Conservation (phyloP, 2,797 vertebrate genomes). For the Poeciliopsis turneri region DNA sequence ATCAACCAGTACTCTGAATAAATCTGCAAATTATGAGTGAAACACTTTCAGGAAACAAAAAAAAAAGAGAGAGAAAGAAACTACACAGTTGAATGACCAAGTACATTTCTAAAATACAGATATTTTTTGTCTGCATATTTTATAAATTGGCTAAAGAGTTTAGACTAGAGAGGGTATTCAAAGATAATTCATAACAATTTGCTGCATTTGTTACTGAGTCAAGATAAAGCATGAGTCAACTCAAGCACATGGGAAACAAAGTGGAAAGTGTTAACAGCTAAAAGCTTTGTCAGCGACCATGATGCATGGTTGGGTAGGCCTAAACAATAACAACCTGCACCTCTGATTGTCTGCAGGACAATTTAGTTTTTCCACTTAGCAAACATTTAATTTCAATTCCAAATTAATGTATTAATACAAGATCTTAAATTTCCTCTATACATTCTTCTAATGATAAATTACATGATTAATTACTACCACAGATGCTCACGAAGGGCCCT, state of each 20-base stretch:
- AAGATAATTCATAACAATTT: slow-evolving; percentile 1
- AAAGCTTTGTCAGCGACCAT: slow-evolving; percentile 10
- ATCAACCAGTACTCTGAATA: slow-evolving; percentile 48
- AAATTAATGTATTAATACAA: slow-evolving; percentile 32
- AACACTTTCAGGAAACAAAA: slow-evolving; percentile 26
- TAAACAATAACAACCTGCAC: slow-evolving; percentile 30
- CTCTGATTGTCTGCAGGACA: slow-evolving; percentile 26
- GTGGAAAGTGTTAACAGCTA: slow-evolving; percentile 7
- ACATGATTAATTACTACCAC: slow-evolving; percentile 48
- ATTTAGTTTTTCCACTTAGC: slow-evolving; percentile 17
- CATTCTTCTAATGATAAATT: slow-evolving; percentile 31
- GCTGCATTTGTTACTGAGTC: neutral
- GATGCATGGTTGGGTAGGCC: neutral
- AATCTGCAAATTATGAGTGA: slow-evolving; percentile 56
- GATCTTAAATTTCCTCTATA: slow-evolving; percentile 27
- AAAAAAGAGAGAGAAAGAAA: neutral
- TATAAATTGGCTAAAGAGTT: slow-evolving; percentile 17
- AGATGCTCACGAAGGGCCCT: slow-evolving; percentile 22
- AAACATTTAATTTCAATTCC: slow-evolving; percentile 30
- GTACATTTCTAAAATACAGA: slow-evolving; percentile 23
- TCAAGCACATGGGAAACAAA: slow-evolving; percentile 1
- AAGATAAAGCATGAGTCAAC: slow-evolving; percentile 2
- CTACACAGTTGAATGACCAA: slow-evolving; percentile 21
- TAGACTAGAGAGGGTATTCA: slow-evolving; percentile 3
- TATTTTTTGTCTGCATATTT: slow-evolving; percentile 24